Percentiles rank a stretch among this genome's conserved stretches.
These are phyloP conservation scores for Orgyia antiqua DNA, from an alignment of 2,888 invertebrate species.

Conservation along the genomic window DNA sequence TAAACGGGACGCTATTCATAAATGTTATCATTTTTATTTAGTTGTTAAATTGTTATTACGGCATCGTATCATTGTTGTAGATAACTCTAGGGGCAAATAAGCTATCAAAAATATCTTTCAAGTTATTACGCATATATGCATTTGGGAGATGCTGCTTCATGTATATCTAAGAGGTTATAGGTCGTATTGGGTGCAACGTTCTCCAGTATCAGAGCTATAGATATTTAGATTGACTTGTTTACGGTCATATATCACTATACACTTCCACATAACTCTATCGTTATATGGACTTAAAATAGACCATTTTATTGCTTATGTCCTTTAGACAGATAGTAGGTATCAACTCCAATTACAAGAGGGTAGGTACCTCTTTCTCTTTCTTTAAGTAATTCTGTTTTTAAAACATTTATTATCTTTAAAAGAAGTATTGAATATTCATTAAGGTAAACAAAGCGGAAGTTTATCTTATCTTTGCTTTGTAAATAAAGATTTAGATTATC, in stretches of 20 bases:
- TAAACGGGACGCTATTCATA: no score
- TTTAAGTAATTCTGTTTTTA: no score
- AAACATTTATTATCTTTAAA: no score
- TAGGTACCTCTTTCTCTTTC: no score
- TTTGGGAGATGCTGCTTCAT: slow-evolving; percentile 34
- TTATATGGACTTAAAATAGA: slow-evolving; percentile 64
- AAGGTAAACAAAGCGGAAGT: no score
- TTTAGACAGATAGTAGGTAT: slow-evolving; percentile 19
- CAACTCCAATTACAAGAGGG: no score
- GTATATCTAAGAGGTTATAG: slow-evolving; percentile 52
- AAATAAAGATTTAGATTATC: no score
- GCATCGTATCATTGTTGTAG: slow-evolving; percentile 8
- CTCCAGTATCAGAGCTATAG: slow-evolving; percentile 52
- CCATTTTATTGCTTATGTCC: slow-evolving; percentile 40
- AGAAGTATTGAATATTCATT: no score
- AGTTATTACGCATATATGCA: slow-evolving; percentile 16
- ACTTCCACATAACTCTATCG: slow-evolving; percentile 37
- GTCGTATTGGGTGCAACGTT: slow-evolving; percentile 52
- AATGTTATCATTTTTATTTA: slow-evolving; percentile 4
- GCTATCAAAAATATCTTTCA: slow-evolving; percentile 25
- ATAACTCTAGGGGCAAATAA: slow-evolving; percentile 13
- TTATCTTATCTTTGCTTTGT: no score
- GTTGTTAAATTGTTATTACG: not conserved
- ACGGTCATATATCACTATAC: slow-evolving; percentile 56
- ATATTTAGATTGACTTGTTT: slow-evolving; percentile 64